Base-by-base conservation (phyloP, 2,888 invertebrate species). In the Drosophila mimica region DNA sequence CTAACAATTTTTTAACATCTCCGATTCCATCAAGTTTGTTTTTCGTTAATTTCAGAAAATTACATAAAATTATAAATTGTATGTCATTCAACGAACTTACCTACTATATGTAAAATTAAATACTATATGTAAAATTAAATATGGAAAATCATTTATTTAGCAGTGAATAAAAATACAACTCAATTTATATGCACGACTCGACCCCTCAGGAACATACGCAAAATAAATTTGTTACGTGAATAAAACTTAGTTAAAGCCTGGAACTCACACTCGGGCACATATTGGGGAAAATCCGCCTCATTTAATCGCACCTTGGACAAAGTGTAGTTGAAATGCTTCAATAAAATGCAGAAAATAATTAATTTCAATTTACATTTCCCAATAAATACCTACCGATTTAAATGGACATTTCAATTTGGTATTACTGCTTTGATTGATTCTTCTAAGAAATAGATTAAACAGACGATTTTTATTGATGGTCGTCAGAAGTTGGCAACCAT, bases 321-420 rank as follows among this genome's bases (percentile, higher is more conserved):
- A 0, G 67, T 56, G 20, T 79, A 79, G 30, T 71, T 79, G 7
- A 62, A 59, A 11, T 71, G 6, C 74, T 78, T 43, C 5, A 58
- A 70, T 1, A 17, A 7, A 36, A 34, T 25, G 38, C 7, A n/a
- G 9, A 64, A 34, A 30, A 1, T 28, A 20, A 34, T 25, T 3
- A 60, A 11, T 30, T 11, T 17, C 2, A 40, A 5, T 31, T 4
- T 11, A 6, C 4, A 25, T 51, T 17, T 43, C 11, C 6, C 4
- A 36, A 20, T 31, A 28, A 48, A 13, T 34, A 63, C 74, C 49
- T 43, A 82, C 85, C 68, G 58, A 11, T 52, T 11, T 69, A 0
- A 82, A 17, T 2, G 85, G 85, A 20, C 83, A 82, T 11, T 9
- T 31, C 0, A 74, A 8, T n/a, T 25, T n/a, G 0, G 15, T 30